These are phyloP conservation scores for Adrianichthys oophorus DNA, from an alignment of 2,797 vertebrate genomes.

Conservation along the genomic window DNA sequence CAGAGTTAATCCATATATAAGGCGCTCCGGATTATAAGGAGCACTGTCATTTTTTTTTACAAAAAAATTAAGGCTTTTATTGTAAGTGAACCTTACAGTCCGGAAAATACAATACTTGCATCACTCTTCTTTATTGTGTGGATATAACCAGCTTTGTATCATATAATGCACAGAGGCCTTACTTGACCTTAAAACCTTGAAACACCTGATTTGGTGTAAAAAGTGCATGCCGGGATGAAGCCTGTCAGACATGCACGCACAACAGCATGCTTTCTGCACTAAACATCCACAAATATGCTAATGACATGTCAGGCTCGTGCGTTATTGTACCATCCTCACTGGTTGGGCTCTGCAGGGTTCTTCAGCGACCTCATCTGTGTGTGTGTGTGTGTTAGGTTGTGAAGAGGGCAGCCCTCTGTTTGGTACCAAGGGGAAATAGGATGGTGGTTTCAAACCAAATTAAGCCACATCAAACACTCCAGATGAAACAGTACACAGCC, in stretches of 20 bases:
- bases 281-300: constrained; percentile 62
- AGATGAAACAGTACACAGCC: constrained; percentile 67
- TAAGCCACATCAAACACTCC: constrained; percentile 73
- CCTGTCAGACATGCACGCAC: constrained; percentile 32
- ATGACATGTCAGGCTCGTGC: constrained; percentile 32
- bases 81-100: too few relatives aligned
- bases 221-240: too few relatives aligned
- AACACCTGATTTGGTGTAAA: too few relatives aligned
- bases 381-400: constrained; percentile 8
- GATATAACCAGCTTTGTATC: too few relatives aligned
- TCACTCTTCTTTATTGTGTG: too few relatives aligned
- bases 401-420: constrained; percentile 36
- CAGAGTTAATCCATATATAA: too few relatives aligned
- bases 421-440: constrained; percentile 64
- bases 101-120: too few relatives aligned
- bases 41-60: too few relatives aligned
- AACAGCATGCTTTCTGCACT: constrained; percentile 41
- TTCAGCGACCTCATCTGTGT: constrained; percentile 59
- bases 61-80: too few relatives aligned
- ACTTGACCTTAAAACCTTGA: too few relatives aligned
- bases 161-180: too few relatives aligned
- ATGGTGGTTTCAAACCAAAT: constrained; percentile 75
- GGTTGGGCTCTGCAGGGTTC: constrained; percentile 55
- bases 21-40: too few relatives aligned
- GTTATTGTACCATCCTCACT: constrained; percentile 70